Evolutionary conservation across 1,140 invertebrate genomes (phyloP), one percentile per base, ranked within the genome.

Genomic region (Brachionus manjavacas): DNA sequence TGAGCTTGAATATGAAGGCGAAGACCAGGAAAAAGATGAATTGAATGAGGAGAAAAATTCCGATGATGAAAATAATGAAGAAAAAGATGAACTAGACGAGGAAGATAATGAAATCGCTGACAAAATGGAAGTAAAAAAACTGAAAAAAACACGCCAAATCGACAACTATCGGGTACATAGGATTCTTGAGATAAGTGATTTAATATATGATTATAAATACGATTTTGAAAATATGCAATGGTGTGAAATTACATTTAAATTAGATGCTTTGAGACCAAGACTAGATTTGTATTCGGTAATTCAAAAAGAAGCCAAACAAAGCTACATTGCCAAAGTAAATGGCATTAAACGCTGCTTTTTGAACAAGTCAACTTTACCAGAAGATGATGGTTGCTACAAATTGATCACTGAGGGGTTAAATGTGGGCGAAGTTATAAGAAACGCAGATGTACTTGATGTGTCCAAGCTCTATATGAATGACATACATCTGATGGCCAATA

Each of bases 361-460:
- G 25, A 70, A 68, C 23, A 35, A 81, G 46, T n/a, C 95, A 98
- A 89, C 89, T 98, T 52, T 92, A 93, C 2, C 93, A 93, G 68
- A 91, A 68, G 89, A 97, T 0, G 88, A 88, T 85, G 79, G 79
- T n/a, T 43, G 39, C 41, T 68, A 41, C 39, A 81, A 64, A 60
- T 81, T 91, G 6, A 95, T 95, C 89, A 98, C 96, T 1, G 96
- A 99, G 87, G 97, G 97, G 4, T 94, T 98, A 14, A 98, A 98
- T 88, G 93, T 99, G 85, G 85, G 93, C 9, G 79, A 81, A 35
- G 79, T 81, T 25, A 81, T 81, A 12, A 81, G 52, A 68, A 41
- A 68, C 41, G 20, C 23, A 14, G n/a, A 81, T 23, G 28, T 81
- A 41, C 41, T 99, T n/a, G 93, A 98, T 88, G 88, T 98, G 4